These are phyloP conservation scores for Tenthredo distinguenda DNA, from an alignment of 2,888 invertebrate genomes.

Conservation along the genomic window DNA sequence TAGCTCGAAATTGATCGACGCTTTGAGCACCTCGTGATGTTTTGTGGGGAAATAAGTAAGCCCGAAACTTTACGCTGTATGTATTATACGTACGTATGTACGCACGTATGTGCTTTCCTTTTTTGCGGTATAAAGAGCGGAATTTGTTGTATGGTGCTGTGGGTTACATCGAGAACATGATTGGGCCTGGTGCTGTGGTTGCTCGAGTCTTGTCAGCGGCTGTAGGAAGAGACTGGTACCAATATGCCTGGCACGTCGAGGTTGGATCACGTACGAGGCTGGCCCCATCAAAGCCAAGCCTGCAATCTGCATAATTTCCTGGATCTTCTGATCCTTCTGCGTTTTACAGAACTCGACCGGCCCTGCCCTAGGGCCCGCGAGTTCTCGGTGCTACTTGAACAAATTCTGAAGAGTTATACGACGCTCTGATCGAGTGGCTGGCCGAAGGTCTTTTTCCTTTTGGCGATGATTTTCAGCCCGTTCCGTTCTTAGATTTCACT, in stretches of 20 bases:
- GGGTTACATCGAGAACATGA: neutral
- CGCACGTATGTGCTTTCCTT: neutral
- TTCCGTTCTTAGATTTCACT: neutral
- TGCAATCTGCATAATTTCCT: constrained; percentile 77
- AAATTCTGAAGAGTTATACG: neutral
- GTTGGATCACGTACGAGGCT: constrained; percentile 65
- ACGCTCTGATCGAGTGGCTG: neutral
- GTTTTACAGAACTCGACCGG: constrained; percentile 56
- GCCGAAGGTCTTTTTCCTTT: neutral
- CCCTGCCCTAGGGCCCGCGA: constrained; percentile 60
- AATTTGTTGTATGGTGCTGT: constrained; percentile 27
- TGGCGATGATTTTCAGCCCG: neutral
- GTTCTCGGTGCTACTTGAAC: constrained; percentile 39
- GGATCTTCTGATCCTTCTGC: constrained; percentile 69
- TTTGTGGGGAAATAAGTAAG: neutral
- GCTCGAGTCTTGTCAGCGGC: constrained; percentile 39
- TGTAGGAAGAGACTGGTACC: constrained; percentile 50
- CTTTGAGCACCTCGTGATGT: neutral
- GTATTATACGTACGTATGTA: neutral
- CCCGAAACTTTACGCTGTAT: neutral
- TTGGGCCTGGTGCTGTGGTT: constrained; percentile 31
- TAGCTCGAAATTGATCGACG: neutral
- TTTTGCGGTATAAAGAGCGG: constrained; percentile 17
- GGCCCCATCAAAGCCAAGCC: constrained; percentile 74
- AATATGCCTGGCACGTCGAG: constrained; percentile 68